Base-by-base conservation (phyloP, 2,888 invertebrate genomes). In the Eupithecia dodoneata region DNA sequence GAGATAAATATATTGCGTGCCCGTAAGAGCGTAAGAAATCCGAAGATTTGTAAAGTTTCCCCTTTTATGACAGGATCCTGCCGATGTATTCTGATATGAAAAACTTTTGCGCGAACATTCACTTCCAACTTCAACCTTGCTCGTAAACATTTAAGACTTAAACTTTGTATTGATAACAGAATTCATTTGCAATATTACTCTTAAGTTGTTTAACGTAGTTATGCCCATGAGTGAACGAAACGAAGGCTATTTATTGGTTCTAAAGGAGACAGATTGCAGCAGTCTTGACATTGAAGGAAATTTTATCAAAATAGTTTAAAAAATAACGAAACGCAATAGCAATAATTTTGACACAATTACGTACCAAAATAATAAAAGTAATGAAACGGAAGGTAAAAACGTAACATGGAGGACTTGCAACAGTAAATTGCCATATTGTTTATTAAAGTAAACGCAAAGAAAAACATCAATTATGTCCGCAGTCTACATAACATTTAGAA, bases 1-100 rank as follows among this genome's bases (percentile, higher is more conserved):
- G 88, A 91, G 94, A 94, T 94, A 94, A 94, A 94, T 94, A 93
- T 91, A 94, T 94, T 93, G 93, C 90, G 90, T 92, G 91, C 90
- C 91, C 89, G 91, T 91, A 91, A 93, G 93, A 94, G 93, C 93
- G 92, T 91, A 92, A 92, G 94, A 94, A 93, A 94, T 94, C 90
- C 93, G 87, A 90, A 94, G 92, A 94, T 94, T 94, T 94, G 93
- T 94, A 94, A 95, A 94, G 89, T 94, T 94, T 92, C 89, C 94
- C 94, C 94, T 89, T 93, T 94, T 94, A 94, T 93, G 94, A 94
- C 89, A 91, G 89, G 93, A 92, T 91, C 88, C 88, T 86, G 88
- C 90, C 92, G 89, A 93, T 93, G 94, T 94, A 92, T 93, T 92
- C 76, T 86, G 91, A 94, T 93, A 93, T 94, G 93, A 93, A 93